Evolutionary conservation across 2,888 invertebrate species (phyloP).

Genomic region (Coenonympha glycerion): DNA sequence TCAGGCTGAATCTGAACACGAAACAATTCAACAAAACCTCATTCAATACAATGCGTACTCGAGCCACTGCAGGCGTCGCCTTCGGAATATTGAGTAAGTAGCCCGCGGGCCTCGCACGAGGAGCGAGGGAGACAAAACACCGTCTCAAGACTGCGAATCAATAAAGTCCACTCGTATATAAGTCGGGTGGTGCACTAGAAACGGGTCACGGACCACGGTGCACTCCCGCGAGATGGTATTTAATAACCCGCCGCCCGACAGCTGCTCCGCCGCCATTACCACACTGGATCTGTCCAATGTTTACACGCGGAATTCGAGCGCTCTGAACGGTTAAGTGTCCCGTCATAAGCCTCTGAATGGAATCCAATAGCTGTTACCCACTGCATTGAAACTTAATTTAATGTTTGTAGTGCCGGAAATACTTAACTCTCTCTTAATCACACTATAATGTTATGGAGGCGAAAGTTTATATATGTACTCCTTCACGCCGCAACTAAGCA

Average conservation of each 20-base stretch:
- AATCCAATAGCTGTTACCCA: constrained; percentile 18
- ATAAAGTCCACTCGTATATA: constrained; percentile 75
- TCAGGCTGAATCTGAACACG: constrained; percentile 29
- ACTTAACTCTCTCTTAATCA: too few species aligned
- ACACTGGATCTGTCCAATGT: constrained; percentile 41
- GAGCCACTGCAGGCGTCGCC: constrained; percentile 61
- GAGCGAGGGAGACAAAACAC: constrained; percentile 54
- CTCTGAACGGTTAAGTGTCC: constrained; percentile 24
- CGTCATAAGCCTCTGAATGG: constrained; percentile 24
- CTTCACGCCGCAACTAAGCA: too few species aligned
- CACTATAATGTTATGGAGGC: too few species aligned
- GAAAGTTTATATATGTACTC: too few species aligned
- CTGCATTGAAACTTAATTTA: neutral
- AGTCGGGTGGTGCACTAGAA: constrained; percentile 67
- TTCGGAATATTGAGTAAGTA: constrained; percentile 71
- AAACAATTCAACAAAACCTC: constrained; percentile 37
- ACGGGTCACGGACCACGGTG: constrained; percentile 74
- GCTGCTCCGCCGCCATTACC: constrained; percentile 62
- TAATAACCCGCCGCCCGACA: constrained; percentile 58
- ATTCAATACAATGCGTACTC: constrained; percentile 51
- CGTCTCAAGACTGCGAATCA: constrained; percentile 77
- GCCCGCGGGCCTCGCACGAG: constrained; percentile 43
- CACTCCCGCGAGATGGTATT: constrained; percentile 63
- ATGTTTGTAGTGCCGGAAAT: neutral
- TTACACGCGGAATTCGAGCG: constrained; percentile 42